Conservation (phyloP, 2,888 invertebrate species). For the Limulus polyphemus region DNA sequence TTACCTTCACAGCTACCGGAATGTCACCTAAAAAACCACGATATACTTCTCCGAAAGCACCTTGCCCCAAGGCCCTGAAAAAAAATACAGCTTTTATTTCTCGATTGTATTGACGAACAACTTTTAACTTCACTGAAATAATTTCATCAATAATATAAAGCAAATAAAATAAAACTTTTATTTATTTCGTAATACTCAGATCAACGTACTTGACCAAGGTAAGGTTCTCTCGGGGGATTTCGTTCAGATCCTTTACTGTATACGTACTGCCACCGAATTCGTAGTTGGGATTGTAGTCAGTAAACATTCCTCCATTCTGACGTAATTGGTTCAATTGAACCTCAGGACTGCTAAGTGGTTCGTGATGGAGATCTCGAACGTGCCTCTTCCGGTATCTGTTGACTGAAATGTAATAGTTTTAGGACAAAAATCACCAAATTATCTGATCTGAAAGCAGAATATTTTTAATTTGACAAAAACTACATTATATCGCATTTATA, state of each 20-base stretch:
- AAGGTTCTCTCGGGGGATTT: constrained; percentile 68
- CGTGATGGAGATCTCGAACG: too few relatives aligned
- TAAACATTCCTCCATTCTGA: constrained; percentile 51
- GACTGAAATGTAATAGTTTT: constrained; percentile 5
- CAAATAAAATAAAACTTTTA: too few relatives aligned
- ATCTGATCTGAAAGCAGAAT: too few relatives aligned
- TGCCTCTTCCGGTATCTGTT: constrained; percentile 6
- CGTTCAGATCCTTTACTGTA: constrained; percentile 71
- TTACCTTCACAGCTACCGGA: constrained; percentile 71
- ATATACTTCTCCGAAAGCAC: constrained; percentile 96
- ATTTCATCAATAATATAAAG: too few relatives aligned
- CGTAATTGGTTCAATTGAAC: constrained; percentile 54
- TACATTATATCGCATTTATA: too few relatives aligned
- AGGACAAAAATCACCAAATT: too few relatives aligned
- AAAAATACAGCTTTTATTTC: too few relatives aligned
- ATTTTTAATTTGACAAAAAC: too few relatives aligned
- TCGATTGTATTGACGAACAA: too few relatives aligned
- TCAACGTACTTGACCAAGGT: constrained; percentile 69
- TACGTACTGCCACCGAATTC: constrained; percentile 78
- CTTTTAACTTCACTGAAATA: too few relatives aligned
- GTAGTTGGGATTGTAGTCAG: constrained; percentile 89
- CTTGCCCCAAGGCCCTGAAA: constrained; percentile 66
- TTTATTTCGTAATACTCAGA: too few relatives aligned
- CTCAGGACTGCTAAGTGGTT: constrained; percentile 39
- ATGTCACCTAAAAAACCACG: constrained; percentile 76